A percentile compares a stretch with the other conserved stretches of the same genome.
Evolutionary conservation across 2,888 invertebrate genomes (phyloP).

Genomic region (Drosophila sordidula): DNA sequence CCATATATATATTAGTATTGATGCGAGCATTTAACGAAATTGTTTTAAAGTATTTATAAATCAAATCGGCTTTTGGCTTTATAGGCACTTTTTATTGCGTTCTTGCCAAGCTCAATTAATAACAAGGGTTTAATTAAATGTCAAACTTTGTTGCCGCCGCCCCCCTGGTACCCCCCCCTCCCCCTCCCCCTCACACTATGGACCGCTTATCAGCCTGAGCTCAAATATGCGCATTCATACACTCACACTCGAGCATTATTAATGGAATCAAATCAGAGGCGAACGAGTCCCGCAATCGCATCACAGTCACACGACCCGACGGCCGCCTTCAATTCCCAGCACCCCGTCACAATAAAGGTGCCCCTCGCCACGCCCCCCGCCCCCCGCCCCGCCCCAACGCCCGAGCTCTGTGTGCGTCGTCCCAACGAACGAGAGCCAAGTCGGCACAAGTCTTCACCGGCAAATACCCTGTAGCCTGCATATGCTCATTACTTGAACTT

Average conservation of each 20-base stretch:
- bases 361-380: slow-evolving; percentile 1
- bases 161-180: neutral
- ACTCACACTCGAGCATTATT: slow-evolving; percentile 24
- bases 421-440: neutral
- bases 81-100: slow-evolving; percentile 24
- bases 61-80: slow-evolving; percentile 15
- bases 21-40: slow-evolving; percentile 15
- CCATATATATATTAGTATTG: neutral
- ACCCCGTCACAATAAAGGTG: slow-evolving; percentile 6
- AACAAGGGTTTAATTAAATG: slow-evolving; percentile 44
- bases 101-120: slow-evolving; percentile 40
- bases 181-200: neutral
- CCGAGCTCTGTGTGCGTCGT: slow-evolving; percentile 16
- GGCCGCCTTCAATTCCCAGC: slow-evolving; percentile 36
- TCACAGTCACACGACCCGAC: slow-evolving; percentile 67
- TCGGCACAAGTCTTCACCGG: too few species aligned
- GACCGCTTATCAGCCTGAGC: slow-evolving; percentile 41
- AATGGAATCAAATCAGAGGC: slow-evolving; percentile 69
- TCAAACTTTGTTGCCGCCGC: slow-evolving; percentile 25
- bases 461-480: neutral
- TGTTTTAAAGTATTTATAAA: slow-evolving; percentile 24
- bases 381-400: neutral
- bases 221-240: slow-evolving; percentile 24
- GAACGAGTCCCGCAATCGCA: slow-evolving; percentile 57
- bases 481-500: neutral